Conservation (phyloP, 2,888 invertebrate genomes). For the Microplitis manilae region DNA sequence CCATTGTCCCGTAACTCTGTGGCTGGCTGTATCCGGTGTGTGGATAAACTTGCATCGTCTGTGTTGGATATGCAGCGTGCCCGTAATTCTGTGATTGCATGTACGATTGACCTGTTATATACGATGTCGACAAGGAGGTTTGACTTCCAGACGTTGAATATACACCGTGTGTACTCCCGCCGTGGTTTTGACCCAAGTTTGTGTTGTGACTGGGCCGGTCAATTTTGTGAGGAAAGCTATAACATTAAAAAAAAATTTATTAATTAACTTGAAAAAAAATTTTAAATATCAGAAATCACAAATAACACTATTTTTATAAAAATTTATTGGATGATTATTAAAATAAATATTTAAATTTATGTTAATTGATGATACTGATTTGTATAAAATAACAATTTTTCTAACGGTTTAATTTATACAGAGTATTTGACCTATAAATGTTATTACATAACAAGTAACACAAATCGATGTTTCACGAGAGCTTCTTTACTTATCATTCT, state of each 20-base stretch:
- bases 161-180: conserved; percentile 61
- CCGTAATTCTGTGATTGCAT: conserved; percentile 67
- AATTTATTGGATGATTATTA: not conserved
- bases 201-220: conserved; percentile 65
- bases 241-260: conserved; percentile 39
- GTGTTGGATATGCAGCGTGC: conserved; percentile 61
- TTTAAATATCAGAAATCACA: too few species aligned
- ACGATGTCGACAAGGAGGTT: conserved; percentile 66
- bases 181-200: conserved; percentile 62
- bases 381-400: not conserved
- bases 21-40: conserved; percentile 64
- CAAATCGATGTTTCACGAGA: not conserved
- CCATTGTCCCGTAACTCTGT: conserved; percentile 68
- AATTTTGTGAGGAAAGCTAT: conserved; percentile 69
- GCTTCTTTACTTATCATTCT: not conserved
- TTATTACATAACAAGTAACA: not conserved
- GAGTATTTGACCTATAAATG: conserved; percentile 3
- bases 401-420: not conserved
- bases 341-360: not conserved
- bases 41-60: conserved; percentile 62
- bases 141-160: conserved; percentile 65
- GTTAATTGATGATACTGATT: not conserved
- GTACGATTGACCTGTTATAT: conserved; percentile 69
- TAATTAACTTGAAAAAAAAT: not conserved
- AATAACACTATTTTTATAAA: not conserved